Evolutionary conservation across 2,113 vertebrate genomes (phyloP), one percentile per base, ranked within the genome.

Genomic region (Falco punctatus): DNA sequence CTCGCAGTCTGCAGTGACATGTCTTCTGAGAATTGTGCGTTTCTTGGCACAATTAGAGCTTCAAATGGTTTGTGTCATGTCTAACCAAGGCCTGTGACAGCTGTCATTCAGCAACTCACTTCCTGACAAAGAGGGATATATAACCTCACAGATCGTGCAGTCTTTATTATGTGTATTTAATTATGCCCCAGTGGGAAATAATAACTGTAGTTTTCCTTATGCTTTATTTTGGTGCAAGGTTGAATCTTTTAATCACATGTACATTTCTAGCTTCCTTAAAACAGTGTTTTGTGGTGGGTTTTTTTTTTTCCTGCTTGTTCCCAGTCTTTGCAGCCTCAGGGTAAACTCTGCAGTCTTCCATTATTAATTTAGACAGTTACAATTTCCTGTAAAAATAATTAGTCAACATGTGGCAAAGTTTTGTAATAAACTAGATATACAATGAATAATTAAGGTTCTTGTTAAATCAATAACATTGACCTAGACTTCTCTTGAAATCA

Each of bases 381-480:
- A 97, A 88, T 96, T 97, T 97, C 69, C 81, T 90, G 94, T 86
- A 44, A 97, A 98, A 98, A 97, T 97, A 98, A 98, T 98, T 97
- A 98, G 96, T 92, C 87, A 96, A 90, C 92, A 81, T 94, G 91
- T 97, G 84, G 94, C 64, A 97, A 97, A 97, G 66, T 95, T 95
- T 81, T 88, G 67, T 94, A 98, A 98, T 98, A 97, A 98, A 98
- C 83, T 90, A 97, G 85, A 88, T 98, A 97, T 96, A 98, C 98
- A 98, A 97, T 97, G 96, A 98, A 98, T 98, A 98, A 98, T 98
- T 95, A 98, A 98, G 92, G 69, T 88, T 90, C 71, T 80, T 92
- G 80, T 96, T 95, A 96, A 96, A 96, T 98, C 97, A 96, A 97
- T 98, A 98, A 32, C 77, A 98, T 98, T 90, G 97, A 98, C 98